Conservation (phyloP, 2,113 vertebrate species). For the Phalacrocorax aristotelis region DNA sequence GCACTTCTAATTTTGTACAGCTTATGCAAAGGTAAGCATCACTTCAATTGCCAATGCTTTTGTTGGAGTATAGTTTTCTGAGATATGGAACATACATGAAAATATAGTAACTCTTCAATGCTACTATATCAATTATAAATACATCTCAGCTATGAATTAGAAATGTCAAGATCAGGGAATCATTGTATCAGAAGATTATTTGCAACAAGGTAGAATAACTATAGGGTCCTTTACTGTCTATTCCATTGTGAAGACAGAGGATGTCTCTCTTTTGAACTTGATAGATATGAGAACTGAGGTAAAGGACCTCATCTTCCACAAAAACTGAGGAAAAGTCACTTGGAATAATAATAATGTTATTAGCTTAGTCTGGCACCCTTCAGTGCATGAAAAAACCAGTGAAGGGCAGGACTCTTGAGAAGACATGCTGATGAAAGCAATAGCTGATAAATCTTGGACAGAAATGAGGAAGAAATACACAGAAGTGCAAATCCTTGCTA, state of each 20-base stretch:
- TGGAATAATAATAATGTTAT: background rate
- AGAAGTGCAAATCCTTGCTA: background rate
- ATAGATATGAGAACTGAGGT: background rate
- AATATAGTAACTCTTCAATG: background rate
- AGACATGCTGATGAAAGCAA: background rate
- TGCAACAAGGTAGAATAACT: background rate
- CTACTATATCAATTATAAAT: background rate
- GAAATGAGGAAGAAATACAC: background rate
- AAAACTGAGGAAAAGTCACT: background rate
- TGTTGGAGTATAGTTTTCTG: background rate
- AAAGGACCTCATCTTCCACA: background rate
- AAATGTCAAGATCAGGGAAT: background rate
- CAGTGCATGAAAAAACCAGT: background rate
- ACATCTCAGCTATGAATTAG: background rate
- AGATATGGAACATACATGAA: fast-evolving
- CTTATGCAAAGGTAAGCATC: background rate
- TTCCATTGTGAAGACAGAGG: background rate
- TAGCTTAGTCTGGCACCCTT: background rate
- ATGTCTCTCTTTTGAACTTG: background rate
- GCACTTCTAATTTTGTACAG: background rate
- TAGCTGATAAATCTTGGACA: background rate
- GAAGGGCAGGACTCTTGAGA: background rate
- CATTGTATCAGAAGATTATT: background rate
- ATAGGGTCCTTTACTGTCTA: too few relatives aligned
- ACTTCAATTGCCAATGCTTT: background rate